Evolutionary conservation across 2,888 invertebrate genomes (phyloP).

Genomic region (Cryptophagus acutangulus): DNA sequence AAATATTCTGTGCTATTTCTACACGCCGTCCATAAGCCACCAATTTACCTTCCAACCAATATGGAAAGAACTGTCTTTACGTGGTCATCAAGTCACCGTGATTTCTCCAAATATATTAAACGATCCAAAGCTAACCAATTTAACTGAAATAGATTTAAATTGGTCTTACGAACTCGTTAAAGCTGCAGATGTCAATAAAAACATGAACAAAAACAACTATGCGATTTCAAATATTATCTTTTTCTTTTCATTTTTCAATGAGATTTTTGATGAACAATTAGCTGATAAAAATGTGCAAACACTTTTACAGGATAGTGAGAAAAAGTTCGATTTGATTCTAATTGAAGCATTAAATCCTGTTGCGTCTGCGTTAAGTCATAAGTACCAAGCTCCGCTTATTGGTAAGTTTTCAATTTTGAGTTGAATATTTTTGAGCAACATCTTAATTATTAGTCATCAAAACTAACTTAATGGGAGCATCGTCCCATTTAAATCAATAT

Average conservation of each 20-base stretch:
- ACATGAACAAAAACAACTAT: conserved; percentile 1
- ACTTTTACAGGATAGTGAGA: neutral
- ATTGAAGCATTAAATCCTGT: neutral
- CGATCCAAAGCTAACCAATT: neutral
- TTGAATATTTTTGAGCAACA: too few species aligned
- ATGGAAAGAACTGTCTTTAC: conserved; percentile 25
- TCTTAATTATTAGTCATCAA: too few species aligned
- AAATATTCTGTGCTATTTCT: conserved; percentile 11
- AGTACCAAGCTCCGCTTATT: neutral
- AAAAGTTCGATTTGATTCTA: neutral
- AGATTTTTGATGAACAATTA: neutral
- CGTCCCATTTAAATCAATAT: too few species aligned
- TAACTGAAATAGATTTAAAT: conserved; percentile 2
- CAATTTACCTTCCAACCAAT: conserved; percentile 19
- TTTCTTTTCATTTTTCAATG: neutral
- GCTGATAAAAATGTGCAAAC: neutral
- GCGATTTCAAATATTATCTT: neutral
- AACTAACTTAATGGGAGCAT: too few species aligned
- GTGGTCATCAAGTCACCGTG: conserved; percentile 24
- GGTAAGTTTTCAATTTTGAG: neutral
- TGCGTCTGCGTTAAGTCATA: neutral
- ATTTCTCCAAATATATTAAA: conserved; percentile 24
- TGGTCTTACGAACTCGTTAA: neutral
- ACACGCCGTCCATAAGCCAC: conserved; percentile 17
- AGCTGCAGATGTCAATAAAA: neutral